Conservation (phyloP, 2,888 invertebrate genomes). For the Hydriomena furcata region DNA sequence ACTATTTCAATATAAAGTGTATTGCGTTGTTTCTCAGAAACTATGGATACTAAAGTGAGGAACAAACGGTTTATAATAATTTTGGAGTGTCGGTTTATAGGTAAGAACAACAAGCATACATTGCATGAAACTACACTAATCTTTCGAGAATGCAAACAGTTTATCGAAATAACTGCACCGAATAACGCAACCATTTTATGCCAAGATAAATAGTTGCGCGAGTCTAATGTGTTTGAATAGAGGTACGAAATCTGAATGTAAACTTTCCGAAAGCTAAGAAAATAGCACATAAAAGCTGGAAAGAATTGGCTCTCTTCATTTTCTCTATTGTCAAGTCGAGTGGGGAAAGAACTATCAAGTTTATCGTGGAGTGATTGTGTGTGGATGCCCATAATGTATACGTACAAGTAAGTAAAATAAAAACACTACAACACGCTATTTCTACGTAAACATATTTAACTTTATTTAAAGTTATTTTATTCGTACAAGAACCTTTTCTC, state of each 20-base stretch:
- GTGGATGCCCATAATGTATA: conserved; percentile 78
- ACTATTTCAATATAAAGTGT: conserved; percentile 11
- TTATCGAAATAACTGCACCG: conserved; percentile 61
- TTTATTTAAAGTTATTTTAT: too few relatives aligned
- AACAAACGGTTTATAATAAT: conserved; percentile 23
- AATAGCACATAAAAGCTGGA: conserved; percentile 72
- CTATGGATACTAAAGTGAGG: conserved; percentile 23
- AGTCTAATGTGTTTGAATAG: conserved; percentile 70
- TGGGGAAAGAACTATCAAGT: conserved; percentile 77
- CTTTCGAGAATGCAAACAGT: conserved; percentile 59
- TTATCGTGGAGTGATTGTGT: conserved; percentile 74
- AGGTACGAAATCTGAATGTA: conserved; percentile 68
- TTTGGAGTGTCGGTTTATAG: conserved; percentile 35
- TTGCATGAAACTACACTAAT: conserved; percentile 48
- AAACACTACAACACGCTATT: conserved; percentile 66
- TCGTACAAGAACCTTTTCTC: too few relatives aligned
- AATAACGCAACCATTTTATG: conserved; percentile 61
- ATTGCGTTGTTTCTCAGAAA: conserved; percentile 11
- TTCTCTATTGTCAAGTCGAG: conserved; percentile 80
- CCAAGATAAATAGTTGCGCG: conserved; percentile 70
- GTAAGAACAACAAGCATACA: conserved; percentile 44
- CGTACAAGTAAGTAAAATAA: conserved; percentile 75
- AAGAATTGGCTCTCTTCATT: conserved; percentile 80
- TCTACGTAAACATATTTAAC: conserved; percentile 42
- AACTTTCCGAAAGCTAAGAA: conserved; percentile 73